phyloP scores from a whole-genome alignment of 2,797 vertebrate genomes.

The Catostomus latipinnis region DNA sequence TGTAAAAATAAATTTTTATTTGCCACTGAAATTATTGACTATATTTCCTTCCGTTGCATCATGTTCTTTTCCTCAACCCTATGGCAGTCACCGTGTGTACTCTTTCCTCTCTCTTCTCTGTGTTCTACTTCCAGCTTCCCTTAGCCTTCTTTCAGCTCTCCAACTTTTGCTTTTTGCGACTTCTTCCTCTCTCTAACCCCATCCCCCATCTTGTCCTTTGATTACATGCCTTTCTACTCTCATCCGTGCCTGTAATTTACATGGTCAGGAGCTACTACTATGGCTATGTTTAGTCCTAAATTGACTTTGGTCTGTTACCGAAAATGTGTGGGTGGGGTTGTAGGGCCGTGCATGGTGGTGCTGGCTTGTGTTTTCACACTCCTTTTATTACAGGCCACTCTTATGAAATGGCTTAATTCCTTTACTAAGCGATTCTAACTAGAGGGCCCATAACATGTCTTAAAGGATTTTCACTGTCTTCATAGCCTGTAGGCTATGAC shows the following conservation, averaged over 20 bases:
- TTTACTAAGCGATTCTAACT: conserved; percentile 78
- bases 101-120: conserved; percentile 8
- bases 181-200: conserved; percentile 47
- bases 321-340: conserved; percentile 85
- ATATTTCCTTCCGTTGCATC: not conserved
- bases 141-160: conserved; percentile 37
- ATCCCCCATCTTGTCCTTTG: conserved; percentile 67
- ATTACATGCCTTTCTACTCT: conserved; percentile 79
- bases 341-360: conserved; percentile 73
- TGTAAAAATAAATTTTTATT: conserved; percentile 12
- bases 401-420: conserved; percentile 79
- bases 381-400: conserved; percentile 82
- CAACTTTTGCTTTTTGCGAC: conserved; percentile 31
- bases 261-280: conserved; percentile 81
- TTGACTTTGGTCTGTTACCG: conserved; percentile 77
- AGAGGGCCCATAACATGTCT: conserved; percentile 62
- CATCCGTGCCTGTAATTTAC: conserved; percentile 81
- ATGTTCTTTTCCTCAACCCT: conserved; percentile 19
- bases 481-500: conserved; percentile 20
- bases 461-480: conserved; percentile 65
- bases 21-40: not conserved
- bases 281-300: conserved; percentile 84
- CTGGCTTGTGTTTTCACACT: conserved; percentile 85
- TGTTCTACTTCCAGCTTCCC: conserved; percentile 23
- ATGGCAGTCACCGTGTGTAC: conserved; percentile 7